Evolutionary conservation across 2,113 vertebrate species (phyloP), one percentile per base, ranked within the genome.

Genomic region (Coryphaenoides rupestris): DNA sequence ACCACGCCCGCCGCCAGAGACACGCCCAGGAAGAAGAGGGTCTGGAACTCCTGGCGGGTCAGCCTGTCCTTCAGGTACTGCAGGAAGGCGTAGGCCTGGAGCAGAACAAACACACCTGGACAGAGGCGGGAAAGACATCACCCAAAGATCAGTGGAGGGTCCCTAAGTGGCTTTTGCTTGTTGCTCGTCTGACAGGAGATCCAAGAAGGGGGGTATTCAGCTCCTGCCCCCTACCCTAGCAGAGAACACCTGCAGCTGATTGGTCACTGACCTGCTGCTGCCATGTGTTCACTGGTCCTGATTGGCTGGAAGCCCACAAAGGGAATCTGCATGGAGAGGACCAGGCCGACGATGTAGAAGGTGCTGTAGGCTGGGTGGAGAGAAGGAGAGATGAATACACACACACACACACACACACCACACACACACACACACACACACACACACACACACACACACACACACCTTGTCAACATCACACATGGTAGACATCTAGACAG

Each of bases 301-400:
- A 98, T 97, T 77, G 96, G 95, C 78, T 98, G 96, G 86, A 98
- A 98, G 80, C 95, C 96, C 68, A 98, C 96, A 63, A 98, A 98
- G 22, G 96, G 96, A 78, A 98, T 92, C 86, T 98, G 96, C 96
- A 98, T 98, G 0, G 96, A 98, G 74, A 98, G 86, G 73, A 98
- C 88, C 73, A 98, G 93, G n/a, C 96, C 96, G 86, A 98, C 93
- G 61, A 98, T 94, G 92, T 94, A 98, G 92, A 98, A 98, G 73
- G 95, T 98, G 91, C 96, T 98, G 85, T 98, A 98, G 63, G 96
- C 96, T 98, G 9, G 33, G 85, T 53, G 21, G 21, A 71, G 33
- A 72, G 77, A 75, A 12, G 22, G 14, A 50, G 23, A 61, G 28
- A 61, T 33, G 47, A 23, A 23, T 12, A 12, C 33, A 40, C 33